Evolutionary conservation across 1,140 invertebrate species (phyloP), one percentile per base, ranked within the genome.

Genomic region (Danaus melanippus): DNA sequence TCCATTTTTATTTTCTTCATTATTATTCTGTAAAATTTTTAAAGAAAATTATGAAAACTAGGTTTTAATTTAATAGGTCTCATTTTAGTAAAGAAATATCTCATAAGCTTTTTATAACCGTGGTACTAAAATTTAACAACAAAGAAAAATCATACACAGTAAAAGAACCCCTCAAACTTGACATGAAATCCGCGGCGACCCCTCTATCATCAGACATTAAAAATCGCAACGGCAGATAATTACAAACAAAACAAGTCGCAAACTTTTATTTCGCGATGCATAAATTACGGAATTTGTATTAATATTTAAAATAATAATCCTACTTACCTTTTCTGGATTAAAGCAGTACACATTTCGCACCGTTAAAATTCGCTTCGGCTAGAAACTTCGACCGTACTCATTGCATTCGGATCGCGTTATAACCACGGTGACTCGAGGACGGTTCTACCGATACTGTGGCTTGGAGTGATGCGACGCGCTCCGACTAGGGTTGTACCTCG

Each of bases 351-450:
- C 71, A 74, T 77, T 60, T 72, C 67, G 62, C 65, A 68, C 64
- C 56, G 40, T 58, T 63, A 61, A 62, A 67, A 58, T 64, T 63
- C 62, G 46, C 45, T 48, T 63, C 64, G 47, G 56, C 54, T 53
- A 64, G 66, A 77, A 77, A 77, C 63, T 77, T 77, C 69, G 58
- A 56, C 52, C 67, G 74, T 64, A 60, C 56, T 67, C 74, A 76
- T 76, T 53, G 69, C 69, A 44, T 45, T 32, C 48, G 42, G 9
- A 6, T 12, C 7, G 32, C 11, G 32, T 42, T 12, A 42, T 12
- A 15, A 15, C 15, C 15, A 50, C 12, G 47, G 12, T 42, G 21
- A n/a, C 58, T 32, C 48, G 39, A 40, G 10, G 62, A 58, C 58
- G 58, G 50, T 49, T 56, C 32, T 15, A 48, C 45, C 45, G 43